Conservation (phyloP, 1,140 invertebrate species). For the Agraylea sexmaculata region DNA sequence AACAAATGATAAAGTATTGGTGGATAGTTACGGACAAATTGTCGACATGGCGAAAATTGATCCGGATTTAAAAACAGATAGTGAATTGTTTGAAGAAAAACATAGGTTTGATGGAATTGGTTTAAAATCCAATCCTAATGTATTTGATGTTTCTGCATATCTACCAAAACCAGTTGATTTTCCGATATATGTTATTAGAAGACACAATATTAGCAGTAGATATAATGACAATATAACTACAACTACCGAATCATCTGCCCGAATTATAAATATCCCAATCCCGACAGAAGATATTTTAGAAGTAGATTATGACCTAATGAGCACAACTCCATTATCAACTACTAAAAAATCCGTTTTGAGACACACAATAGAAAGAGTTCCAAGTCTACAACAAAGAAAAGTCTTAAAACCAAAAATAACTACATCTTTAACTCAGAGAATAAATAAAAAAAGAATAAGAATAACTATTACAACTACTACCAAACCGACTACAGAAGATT, state of each 20-base stretch:
- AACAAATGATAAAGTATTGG: constrained; percentile 1
- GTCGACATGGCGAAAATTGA: constrained; percentile 1
- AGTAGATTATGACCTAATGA: background rate
- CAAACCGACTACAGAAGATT: constrained; percentile 3
- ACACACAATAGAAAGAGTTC: constrained; percentile 5
- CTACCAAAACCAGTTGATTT: constrained; percentile 21
- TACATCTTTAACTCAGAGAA: constrained; percentile 4
- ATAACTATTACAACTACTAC: constrained; percentile 6
- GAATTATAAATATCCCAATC: background rate
- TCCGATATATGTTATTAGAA: constrained; percentile 2
- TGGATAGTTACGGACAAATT: constrained; percentile 7
- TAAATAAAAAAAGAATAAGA: constrained; percentile 5
- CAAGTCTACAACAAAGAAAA: constrained; percentile 4
- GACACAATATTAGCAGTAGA: constrained; percentile 18
- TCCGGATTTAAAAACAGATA: constrained; percentile 3
- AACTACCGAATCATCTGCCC: constrained; percentile 1
- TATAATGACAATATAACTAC: constrained; percentile 10
- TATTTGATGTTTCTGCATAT: constrained; percentile 28
- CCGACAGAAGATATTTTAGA: background rate
- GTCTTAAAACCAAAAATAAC: constrained; percentile 1
- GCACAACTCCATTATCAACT: background rate
- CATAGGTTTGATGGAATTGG: background rate
- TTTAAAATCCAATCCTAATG: constrained; percentile 5
- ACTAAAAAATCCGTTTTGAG: background rate
- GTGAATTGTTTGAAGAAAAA: constrained; percentile 1